phyloP scores from a whole-genome alignment of 2,113 vertebrate species.

The Echinops telfairi region DNA sequence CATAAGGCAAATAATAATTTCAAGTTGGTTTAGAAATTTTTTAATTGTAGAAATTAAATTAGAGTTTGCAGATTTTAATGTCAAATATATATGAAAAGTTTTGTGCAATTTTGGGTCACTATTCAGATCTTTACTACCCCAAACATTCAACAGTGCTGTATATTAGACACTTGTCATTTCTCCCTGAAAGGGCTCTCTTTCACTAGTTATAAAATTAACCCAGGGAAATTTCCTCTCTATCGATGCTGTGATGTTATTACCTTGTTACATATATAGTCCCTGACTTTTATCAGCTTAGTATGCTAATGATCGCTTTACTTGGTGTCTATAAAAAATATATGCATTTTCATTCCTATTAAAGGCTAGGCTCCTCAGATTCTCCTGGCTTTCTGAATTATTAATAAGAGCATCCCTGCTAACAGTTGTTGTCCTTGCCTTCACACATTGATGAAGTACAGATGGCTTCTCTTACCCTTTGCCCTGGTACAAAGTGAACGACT shows the following conservation, averaged over 20 bases:
- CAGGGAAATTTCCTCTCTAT: not conserved
- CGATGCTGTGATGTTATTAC: conserved; percentile 41
- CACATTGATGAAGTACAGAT: not conserved
- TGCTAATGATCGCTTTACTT: conserved; percentile 72
- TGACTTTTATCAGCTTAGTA: conserved; percentile 66
- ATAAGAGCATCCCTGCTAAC: conserved; percentile 16
- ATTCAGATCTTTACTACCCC: not conserved
- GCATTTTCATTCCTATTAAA: conserved; percentile 65
- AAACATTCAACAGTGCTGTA: not conserved
- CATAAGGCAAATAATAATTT: not conserved
- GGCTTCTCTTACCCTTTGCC: not conserved
- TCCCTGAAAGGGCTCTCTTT: not conserved
- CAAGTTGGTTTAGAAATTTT: not conserved
- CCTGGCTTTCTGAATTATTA: conserved; percentile 77
- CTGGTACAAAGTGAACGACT: not conserved
- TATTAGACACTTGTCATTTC: not conserved
- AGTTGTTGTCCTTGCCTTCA: not conserved
- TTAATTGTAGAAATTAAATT: not conserved
- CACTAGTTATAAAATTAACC: conserved; percentile 39
- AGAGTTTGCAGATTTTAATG: not conserved
- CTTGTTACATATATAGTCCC: conserved; percentile 40
- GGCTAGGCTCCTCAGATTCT: conserved; percentile 57
- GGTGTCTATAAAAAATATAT: conserved; percentile 73
- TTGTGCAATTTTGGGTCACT: not conserved
- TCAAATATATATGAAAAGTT: not conserved